phyloP scores from a whole-genome alignment of 2,113 vertebrate species.

The Pluvianellus socialis region DNA sequence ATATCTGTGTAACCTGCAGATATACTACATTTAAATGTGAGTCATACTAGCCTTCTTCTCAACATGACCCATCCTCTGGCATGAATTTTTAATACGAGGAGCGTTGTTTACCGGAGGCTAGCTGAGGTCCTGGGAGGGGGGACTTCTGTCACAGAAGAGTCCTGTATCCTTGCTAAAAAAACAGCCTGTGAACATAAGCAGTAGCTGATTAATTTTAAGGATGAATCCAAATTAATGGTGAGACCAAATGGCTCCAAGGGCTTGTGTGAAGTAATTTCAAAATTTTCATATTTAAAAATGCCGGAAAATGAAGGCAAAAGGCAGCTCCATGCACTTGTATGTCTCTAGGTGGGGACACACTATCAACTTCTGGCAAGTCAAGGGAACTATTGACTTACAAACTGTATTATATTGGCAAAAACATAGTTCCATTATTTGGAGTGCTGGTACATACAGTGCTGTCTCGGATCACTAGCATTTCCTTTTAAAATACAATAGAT shows the following conservation, averaged over 20 bases:
- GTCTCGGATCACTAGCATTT: neutral
- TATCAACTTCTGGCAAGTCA: neutral
- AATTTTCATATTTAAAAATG: neutral
- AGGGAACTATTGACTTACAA: constrained; percentile 64
- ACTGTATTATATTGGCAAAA: constrained; percentile 71
- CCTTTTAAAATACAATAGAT: neutral
- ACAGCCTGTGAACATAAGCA: neutral
- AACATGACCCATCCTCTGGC: neutral
- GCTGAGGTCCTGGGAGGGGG: neutral
- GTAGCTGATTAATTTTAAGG: neutral
- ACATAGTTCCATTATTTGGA: constrained; percentile 69
- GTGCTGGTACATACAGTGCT: constrained; percentile 51
- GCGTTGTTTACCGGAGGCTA: neutral
- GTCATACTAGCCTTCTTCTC: neutral
- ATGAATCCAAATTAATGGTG: neutral
- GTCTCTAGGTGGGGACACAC: neutral
- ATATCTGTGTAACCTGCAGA: neutral
- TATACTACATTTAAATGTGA: neutral
- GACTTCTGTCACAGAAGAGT: neutral
- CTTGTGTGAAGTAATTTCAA: neutral
- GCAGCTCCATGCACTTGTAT: neutral
- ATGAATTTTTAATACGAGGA: neutral
- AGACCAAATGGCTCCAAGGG: neutral
- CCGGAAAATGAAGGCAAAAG: neutral
- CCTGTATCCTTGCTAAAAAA: neutral